Conservation (phyloP, 1,140 invertebrate species). For the Musca vetustissima region DNA sequence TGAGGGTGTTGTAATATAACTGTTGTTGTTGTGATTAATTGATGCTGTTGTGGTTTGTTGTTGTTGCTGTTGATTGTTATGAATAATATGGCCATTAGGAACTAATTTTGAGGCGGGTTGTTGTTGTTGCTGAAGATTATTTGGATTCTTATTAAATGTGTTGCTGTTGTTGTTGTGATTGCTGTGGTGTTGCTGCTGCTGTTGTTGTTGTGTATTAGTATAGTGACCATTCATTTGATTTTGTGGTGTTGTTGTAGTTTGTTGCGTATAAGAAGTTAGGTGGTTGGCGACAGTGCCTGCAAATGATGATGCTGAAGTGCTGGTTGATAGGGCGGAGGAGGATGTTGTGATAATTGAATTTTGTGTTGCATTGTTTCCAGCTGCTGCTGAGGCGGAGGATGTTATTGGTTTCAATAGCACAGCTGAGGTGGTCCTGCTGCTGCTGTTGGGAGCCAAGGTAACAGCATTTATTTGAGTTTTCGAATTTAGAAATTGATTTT, state of each 20-base stretch:
- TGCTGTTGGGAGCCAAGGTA: too few relatives aligned
- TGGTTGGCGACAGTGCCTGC: neutral
- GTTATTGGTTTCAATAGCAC: too few relatives aligned
- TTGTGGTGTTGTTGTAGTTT: slow-evolving; percentile 22
- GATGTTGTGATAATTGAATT: neutral
- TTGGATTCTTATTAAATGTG: slow-evolving; percentile 10
- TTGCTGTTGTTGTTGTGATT: slow-evolving; percentile 10
- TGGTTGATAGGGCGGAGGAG: neutral
- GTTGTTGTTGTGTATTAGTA: neutral
- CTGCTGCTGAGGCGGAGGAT: too few relatives aligned
- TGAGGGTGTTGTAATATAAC: slow-evolving; percentile 25
- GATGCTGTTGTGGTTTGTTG: neutral
- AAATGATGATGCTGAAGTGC: neutral
- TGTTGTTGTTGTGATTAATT: slow-evolving; percentile 17
- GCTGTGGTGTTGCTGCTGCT: slow-evolving; percentile 7
- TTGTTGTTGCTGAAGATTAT: slow-evolving; percentile 10
- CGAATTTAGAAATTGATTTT: too few relatives aligned
- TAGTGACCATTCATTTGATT: slow-evolving; percentile 15
- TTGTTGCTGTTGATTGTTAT: neutral
- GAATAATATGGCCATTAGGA: slow-evolving; percentile 25
- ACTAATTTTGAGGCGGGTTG: slow-evolving; percentile 23
- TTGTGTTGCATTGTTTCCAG: neutral
- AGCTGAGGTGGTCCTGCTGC: too few relatives aligned
- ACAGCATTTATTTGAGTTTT: too few relatives aligned
- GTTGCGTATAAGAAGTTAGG: slow-evolving; percentile 18